These are phyloP conservation scores for Chelmon rostratus DNA, from an alignment of 2,797 vertebrate genomes.

Conservation along the genomic window DNA sequence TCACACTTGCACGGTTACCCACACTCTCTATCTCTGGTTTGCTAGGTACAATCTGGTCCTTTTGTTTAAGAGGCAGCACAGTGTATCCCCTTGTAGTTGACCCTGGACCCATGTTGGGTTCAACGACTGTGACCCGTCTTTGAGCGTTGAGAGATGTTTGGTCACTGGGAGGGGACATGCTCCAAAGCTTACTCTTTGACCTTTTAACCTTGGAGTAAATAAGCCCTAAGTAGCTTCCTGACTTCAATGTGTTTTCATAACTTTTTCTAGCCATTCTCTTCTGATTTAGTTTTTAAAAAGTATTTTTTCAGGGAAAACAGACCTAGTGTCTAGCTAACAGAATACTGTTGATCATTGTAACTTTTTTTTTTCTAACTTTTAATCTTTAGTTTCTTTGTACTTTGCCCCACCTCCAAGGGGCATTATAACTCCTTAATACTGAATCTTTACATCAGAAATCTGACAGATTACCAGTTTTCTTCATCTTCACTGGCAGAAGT, in stretches of 20 bases:
- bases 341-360: not conserved
- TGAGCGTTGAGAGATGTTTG: constrained; percentile 27
- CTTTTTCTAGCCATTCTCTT: not conserved
- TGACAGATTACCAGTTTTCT: not conserved
- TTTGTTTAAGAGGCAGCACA: constrained; percentile 23
- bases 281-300: not conserved
- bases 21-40: not conserved
- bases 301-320: not conserved
- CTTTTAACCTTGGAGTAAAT: constrained; percentile 28
- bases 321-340: not conserved
- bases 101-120: constrained; percentile 33
- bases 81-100: constrained; percentile 37
- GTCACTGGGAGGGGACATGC: constrained; percentile 18
- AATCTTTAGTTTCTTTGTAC: not conserved
- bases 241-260: not conserved
- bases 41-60: not conserved
- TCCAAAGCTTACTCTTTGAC: constrained; percentile 36
- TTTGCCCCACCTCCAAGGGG: not conserved
- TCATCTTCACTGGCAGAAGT: not conserved
- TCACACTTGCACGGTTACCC: not conserved
- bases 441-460: not conserved
- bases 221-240: constrained; percentile 25
- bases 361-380: not conserved
- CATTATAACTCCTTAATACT: not conserved
- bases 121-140: constrained; percentile 26